Conservation (phyloP, 2,888 invertebrate genomes). For the Cheilosia soror region DNA sequence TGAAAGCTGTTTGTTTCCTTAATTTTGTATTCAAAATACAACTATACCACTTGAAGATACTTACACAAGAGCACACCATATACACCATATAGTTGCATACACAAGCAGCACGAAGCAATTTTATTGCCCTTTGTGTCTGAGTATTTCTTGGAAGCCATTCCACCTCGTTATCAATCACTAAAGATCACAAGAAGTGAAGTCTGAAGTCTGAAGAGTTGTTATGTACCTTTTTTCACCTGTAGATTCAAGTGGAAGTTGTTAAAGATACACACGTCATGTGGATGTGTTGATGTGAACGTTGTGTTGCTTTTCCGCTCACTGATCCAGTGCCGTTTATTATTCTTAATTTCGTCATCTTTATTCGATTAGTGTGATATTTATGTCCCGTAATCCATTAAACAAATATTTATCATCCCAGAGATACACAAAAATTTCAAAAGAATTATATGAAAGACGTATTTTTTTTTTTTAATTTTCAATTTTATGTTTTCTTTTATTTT, state of each 20-base stretch:
- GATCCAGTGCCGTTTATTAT: slow-evolving; percentile 20
- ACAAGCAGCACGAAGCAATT: slow-evolving; percentile 25
- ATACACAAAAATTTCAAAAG: too few species aligned
- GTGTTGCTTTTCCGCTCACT: neutral
- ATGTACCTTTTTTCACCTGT: slow-evolving; percentile 62
- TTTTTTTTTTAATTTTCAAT: slow-evolving; percentile 45
- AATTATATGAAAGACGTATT: slow-evolving; percentile 2
- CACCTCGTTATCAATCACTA: slow-evolving; percentile 65
- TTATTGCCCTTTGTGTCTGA: slow-evolving; percentile 65
- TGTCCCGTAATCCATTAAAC: slow-evolving; percentile 45
- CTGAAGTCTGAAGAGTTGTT: slow-evolving; percentile 52
- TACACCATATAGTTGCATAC: slow-evolving; percentile 4
- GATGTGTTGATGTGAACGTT: neutral
- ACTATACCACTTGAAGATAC: slow-evolving; percentile 31
- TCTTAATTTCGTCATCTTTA: slow-evolving; percentile 49
- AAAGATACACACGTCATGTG: slow-evolving; percentile 4
- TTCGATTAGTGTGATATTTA: slow-evolving; percentile 55
- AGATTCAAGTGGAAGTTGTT: slow-evolving; percentile 38
- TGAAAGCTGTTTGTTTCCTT: slow-evolving; percentile 12
- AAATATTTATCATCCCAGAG: slow-evolving; percentile 43
- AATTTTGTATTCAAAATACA: slow-evolving; percentile 58
- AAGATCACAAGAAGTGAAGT: slow-evolving; percentile 53
- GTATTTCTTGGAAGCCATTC: slow-evolving; percentile 67
- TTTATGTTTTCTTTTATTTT: slow-evolving; percentile 36
- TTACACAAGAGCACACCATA: slow-evolving; percentile 1